Evolutionary conservation across 1,140 invertebrate genomes (phyloP).

Genomic region (Ectropis grisescens): DNA sequence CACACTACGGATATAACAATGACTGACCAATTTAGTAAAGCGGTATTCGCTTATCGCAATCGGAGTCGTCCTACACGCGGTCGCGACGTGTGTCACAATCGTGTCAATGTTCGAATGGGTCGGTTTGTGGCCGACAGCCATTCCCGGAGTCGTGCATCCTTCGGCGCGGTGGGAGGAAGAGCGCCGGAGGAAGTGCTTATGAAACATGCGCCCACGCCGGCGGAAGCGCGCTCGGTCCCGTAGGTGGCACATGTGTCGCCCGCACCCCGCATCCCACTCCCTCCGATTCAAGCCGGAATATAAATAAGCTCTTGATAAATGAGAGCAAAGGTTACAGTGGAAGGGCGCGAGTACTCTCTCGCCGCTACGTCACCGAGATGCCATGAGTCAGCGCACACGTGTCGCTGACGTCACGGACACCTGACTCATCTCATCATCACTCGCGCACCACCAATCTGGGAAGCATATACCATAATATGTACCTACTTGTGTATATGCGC

Average conservation of each 20-base stretch:
- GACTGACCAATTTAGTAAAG: slow-evolving; percentile 23
- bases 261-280: slow-evolving; percentile 23
- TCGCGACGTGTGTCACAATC: slow-evolving; percentile 12
- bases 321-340: slow-evolving; percentile 22
- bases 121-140: slow-evolving; percentile 8
- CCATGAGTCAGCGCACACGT: slow-evolving; percentile 46
- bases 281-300: not conserved
- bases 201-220: slow-evolving; percentile 45
- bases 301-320: slow-evolving; percentile 8
- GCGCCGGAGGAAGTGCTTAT: slow-evolving; percentile 47
- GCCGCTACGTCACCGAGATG: slow-evolving; percentile 35
- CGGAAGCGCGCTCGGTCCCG: too few species aligned
- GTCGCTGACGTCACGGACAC: slow-evolving; percentile 40
- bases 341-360: slow-evolving; percentile 23
- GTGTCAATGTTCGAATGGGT: slow-evolving; percentile 8
- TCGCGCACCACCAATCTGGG: slow-evolving; percentile 8
- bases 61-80: slow-evolving; percentile 16
- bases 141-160: slow-evolving; percentile 5
- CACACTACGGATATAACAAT: slow-evolving; percentile 18
- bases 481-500: too few species aligned
- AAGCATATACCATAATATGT: slow-evolving; percentile 5
- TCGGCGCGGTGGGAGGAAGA: slow-evolving; percentile 9
- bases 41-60: slow-evolving; percentile 23
- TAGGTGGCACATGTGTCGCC: too few species aligned
- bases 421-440: slow-evolving; percentile 38